Conservation (phyloP, 1,140 invertebrate genomes). For the Stegodyphus dumicola region DNA sequence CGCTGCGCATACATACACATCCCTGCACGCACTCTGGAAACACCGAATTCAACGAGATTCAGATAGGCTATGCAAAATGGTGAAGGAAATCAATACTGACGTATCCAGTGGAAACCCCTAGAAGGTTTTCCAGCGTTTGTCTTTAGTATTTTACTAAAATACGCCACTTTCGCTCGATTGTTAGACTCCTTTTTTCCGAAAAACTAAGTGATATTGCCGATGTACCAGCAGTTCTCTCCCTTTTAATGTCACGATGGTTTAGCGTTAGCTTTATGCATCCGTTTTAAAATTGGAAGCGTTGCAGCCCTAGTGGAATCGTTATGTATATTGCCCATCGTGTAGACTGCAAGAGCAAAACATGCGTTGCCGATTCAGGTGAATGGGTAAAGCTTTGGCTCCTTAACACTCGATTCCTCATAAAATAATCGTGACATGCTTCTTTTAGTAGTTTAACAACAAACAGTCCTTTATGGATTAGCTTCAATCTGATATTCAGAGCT, state of each 20-base stretch:
- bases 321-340: not conserved
- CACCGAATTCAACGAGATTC: slow-evolving; percentile 59
- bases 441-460: not conserved
- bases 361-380: not conserved
- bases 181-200: slow-evolving; percentile 15
- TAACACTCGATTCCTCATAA: not conserved
- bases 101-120: slow-evolving; percentile 55
- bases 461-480: not conserved
- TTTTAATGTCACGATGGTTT: slow-evolving; percentile 50
- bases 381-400: not conserved
- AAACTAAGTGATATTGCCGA: slow-evolving; percentile 58
- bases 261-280: slow-evolving; percentile 32
- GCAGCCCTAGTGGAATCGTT: not conserved
- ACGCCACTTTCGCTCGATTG: slow-evolving; percentile 48
- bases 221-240: slow-evolving; percentile 49
- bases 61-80: slow-evolving; percentile 60
- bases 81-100: slow-evolving; percentile 60
- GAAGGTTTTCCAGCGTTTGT: slow-evolving; percentile 59
- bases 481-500: too few relatives aligned
- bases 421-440: not conserved
- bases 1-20: slow-evolving; percentile 48
- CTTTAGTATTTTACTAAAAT: slow-evolving; percentile 51
- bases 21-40: slow-evolving; percentile 26
- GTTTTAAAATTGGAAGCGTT: not conserved
- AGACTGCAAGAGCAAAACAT: not conserved